These are phyloP conservation scores for Lamellibrachia satsuma DNA, from an alignment of 2,888 invertebrate genomes.

Conservation along the genomic window DNA sequence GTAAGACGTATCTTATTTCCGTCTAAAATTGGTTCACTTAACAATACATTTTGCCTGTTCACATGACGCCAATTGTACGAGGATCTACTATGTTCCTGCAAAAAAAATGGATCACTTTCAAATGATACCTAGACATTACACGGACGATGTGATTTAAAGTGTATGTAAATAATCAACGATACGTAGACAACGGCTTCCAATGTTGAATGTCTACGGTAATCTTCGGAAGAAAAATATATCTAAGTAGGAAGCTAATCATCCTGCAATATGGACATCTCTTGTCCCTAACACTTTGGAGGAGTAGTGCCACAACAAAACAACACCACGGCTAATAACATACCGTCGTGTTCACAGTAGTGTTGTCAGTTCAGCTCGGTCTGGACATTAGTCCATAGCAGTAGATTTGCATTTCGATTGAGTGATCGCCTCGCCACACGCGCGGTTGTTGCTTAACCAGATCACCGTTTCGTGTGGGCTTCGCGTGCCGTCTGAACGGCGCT, in stretches of 20 bases:
- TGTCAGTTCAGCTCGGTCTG: background rate
- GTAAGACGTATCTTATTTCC: background rate
- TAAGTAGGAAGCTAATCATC: background rate
- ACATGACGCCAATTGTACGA: background rate
- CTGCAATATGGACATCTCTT: background rate
- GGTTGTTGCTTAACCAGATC: background rate
- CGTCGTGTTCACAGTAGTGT: background rate
- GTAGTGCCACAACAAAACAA: background rate
- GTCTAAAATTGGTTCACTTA: background rate
- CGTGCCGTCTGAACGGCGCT: background rate
- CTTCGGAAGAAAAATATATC: too few species aligned
- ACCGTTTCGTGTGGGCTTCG: background rate
- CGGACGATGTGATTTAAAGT: too few species aligned
- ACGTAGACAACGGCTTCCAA: background rate
- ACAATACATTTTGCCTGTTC: background rate
- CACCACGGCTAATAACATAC: background rate
- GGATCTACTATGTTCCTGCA: background rate
- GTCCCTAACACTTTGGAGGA: background rate
- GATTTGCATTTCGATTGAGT: background rate
- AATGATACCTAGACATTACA: too few species aligned
- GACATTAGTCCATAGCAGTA: background rate
- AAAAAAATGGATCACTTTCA: background rate
- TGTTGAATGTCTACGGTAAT: too few species aligned
- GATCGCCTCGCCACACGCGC: background rate
- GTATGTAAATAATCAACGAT: too few species aligned